Evolutionary conservation across 1,140 invertebrate genomes (phyloP), one percentile per base, ranked within the genome.

Genomic region (Halotydeus destructor): DNA sequence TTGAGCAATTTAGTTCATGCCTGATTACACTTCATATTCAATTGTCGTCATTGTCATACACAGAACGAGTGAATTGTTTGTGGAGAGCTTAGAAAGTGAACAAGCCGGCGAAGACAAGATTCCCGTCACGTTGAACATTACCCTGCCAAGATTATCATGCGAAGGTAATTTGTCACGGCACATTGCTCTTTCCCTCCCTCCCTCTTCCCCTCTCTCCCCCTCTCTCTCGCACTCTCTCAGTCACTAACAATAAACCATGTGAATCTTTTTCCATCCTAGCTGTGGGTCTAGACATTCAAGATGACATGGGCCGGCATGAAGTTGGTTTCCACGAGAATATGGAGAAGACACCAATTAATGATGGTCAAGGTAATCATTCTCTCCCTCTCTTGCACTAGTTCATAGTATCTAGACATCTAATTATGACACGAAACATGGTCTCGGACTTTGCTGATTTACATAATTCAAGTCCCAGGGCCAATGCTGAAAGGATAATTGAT

Each of bases 271-370:
- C 9, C 3, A 27, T 46, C 52, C 44, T 48, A 72, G 70, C 60
- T 57, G 41, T 70, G 36, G 70, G 70, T 19, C 51, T 73, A 26
- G 70, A 72, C 50, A 72, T 72, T 44, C 69, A 72, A 54, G 71
- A 73, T 60, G 69, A 72, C 43, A 62, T 69, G 55, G 71, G 71
- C 2, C 52, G 71, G 45, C 71, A 73, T 57, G 70, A 73, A 55
- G 70, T 73, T 16, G 1, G 5, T 26, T n/a, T 12, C 16, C 16
- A 34, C 19, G 67, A 71, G 44, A 67, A 71, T 49, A 70, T 64
- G 9, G 51, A 59, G 11, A 72, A 72, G 51, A 55, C 50, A 19
- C 60, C 62, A 21, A 42, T 69, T 6, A 53, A 55, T 30, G 49
- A 60, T 24, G 50, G 50, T 32, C 52, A 57, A 32, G 70, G 70